Conservation (phyloP, 2,888 invertebrate species). For the Noctua janthina region DNA sequence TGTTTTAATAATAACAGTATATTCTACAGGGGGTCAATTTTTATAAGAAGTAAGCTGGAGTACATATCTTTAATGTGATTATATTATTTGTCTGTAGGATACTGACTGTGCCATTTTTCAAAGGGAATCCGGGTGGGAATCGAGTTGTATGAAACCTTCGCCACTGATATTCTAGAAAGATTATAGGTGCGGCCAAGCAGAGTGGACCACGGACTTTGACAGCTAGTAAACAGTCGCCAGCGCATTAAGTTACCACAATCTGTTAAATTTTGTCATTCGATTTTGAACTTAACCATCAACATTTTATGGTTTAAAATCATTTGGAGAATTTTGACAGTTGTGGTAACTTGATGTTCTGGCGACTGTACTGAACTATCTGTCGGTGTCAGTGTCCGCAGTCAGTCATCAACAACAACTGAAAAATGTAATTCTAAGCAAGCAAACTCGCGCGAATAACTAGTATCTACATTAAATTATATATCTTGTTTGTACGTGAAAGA, state of each 20-base stretch:
- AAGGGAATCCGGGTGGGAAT: too few species aligned
- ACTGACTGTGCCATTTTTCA: too few species aligned
- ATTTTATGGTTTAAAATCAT: too few species aligned
- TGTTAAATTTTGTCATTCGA: too few species aligned
- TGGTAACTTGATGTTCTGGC: too few species aligned
- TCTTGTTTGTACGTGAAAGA: conserved; percentile 33
- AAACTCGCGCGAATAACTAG: neutral
- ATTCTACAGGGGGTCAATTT: neutral
- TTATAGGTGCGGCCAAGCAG: neutral
- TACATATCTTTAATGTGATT: too few species aligned
- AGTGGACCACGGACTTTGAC: neutral
- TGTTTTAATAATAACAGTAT: neutral
- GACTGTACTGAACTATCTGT: neutral
- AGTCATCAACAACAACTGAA: neutral
- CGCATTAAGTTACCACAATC: too few species aligned
- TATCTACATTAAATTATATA: conserved; percentile 14
- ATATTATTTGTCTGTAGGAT: too few species aligned
- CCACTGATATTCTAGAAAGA: neutral
- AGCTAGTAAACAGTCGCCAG: neutral
- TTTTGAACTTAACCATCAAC: too few species aligned
- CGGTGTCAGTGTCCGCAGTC: neutral
- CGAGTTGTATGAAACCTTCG: too few species aligned
- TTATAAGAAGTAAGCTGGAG: too few species aligned
- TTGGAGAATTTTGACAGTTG: too few species aligned
- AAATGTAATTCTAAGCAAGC: neutral